phyloP scores from a whole-genome alignment of 2,888 invertebrate genomes.

The Digitonthophagus gazella region DNA sequence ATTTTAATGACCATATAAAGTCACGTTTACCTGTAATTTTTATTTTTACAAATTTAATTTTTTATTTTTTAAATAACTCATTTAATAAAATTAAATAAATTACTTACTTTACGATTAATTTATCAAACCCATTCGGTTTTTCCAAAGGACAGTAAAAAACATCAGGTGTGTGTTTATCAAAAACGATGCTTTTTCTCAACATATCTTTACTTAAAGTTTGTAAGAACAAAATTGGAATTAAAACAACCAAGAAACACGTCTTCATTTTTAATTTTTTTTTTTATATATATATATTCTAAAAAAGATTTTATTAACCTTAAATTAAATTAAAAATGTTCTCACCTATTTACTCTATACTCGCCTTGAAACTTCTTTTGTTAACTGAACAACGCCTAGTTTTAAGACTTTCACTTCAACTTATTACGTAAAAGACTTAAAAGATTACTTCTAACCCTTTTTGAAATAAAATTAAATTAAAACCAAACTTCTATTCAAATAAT shows the following conservation, averaged over 20 bases:
- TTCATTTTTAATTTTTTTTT: constrained; percentile 24
- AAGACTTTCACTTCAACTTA: background rate
- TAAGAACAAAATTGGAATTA: constrained; percentile 21
- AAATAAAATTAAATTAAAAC: too few species aligned
- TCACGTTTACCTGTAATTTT: too few species aligned
- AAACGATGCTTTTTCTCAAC: constrained; percentile 75
- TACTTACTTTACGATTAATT: constrained; percentile 65
- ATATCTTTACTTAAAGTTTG: constrained; percentile 59
- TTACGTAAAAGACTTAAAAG: too few species aligned
- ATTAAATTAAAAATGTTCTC: background rate
- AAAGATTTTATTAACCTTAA: too few species aligned
- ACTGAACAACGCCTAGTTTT: background rate
- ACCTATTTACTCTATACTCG: background rate
- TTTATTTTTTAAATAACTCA: too few species aligned
- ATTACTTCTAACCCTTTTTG: too few species aligned
- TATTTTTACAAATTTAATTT: too few species aligned
- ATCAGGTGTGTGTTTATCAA: constrained; percentile 75
- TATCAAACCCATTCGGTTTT: constrained; percentile 72
- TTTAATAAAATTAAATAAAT: too few species aligned
- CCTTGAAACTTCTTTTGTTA: background rate
- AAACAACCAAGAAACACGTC: constrained; percentile 12
- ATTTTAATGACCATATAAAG: too few species aligned
- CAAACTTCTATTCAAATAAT: too few species aligned
- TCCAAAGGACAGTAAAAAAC: constrained; percentile 78
- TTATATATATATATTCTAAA: too few species aligned